Evolutionary conservation across 2,888 invertebrate species (phyloP).

Genomic region (Terebella lapidaria): DNA sequence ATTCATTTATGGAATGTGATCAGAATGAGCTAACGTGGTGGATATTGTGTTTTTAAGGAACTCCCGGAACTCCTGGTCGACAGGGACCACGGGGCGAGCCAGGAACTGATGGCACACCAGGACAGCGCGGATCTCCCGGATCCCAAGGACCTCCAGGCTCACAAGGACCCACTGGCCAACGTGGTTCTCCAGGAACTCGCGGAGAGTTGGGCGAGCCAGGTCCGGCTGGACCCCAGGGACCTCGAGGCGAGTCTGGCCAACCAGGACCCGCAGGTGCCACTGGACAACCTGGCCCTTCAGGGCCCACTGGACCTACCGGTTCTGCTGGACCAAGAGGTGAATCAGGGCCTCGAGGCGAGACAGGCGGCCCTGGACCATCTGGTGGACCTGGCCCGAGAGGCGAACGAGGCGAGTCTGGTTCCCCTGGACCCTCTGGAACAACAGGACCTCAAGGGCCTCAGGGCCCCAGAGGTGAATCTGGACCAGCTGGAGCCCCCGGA

Average conservation of each 20-base stretch:
- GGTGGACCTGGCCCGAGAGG: constrained; percentile 11
- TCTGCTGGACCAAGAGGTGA: constrained; percentile 2
- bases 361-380: background rate
- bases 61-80: background rate
- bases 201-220: constrained; percentile 50
- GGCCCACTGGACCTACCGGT: background rate
- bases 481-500: constrained; percentile 11
- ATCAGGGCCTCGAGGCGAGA: constrained; percentile 2
- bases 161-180: background rate
- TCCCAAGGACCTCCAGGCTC: background rate
- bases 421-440: constrained; percentile 11
- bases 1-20: no score
- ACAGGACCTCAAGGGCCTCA: constrained; percentile 4
- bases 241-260: constrained; percentile 4
- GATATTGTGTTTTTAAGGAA: background rate
- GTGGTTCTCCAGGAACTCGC: constrained; percentile 12
- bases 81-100: background rate
- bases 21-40: no score
- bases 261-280: constrained; percentile 2
- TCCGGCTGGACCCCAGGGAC: constrained; percentile 6
- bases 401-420: constrained; percentile 4
- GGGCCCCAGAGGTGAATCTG: constrained; percentile 11
- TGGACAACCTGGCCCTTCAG: background rate
- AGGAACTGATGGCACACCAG: background rate
- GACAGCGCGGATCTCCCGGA: background rate